A percentile compares a stretch with the other conserved stretches of the same genome.
phyloP scores from a whole-genome alignment of 2,797 vertebrate genomes.

The Sitta carolinensis region DNA sequence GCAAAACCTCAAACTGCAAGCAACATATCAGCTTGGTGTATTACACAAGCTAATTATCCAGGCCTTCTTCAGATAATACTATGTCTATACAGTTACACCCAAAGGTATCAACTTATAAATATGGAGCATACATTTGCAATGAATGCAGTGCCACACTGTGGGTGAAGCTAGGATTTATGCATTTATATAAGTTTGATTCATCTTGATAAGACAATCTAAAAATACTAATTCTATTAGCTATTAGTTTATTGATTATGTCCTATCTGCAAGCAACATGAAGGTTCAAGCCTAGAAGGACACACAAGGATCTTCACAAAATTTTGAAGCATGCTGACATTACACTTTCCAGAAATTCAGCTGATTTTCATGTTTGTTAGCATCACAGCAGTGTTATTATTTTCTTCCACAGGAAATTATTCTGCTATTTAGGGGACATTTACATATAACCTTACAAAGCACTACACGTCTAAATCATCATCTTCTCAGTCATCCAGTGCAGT shows the following conservation, averaged over 20 bases:
- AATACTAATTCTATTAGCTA: not conserved
- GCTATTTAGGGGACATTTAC: not conserved
- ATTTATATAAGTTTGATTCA: not conserved
- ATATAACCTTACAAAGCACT: not conserved
- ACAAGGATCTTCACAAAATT: not conserved
- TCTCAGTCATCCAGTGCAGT: not conserved
- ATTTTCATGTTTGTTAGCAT: not conserved
- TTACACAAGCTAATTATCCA: not conserved
- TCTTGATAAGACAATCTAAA: not conserved
- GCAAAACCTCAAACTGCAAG: not conserved
- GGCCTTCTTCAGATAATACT: not conserved
- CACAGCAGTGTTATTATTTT: not conserved
- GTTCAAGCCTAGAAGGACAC: not conserved
- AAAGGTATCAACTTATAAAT: not conserved
- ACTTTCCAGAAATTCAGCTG: not conserved
- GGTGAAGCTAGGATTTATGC: not conserved
- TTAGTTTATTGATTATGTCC: not conserved
- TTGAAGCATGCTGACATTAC: not conserved
- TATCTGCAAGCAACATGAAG: not conserved
- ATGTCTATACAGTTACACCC: not conserved
- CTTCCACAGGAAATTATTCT: not conserved
- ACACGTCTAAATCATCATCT: not conserved
- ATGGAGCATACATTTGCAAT: fast-evolving
- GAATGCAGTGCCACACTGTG: not conserved
- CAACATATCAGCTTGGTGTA: not conserved